A percentile compares a stretch with the other conserved stretches of the same genome.
Evolutionary conservation across 2,888 invertebrate genomes (phyloP).

Genomic region (Neoaliturus tenellus): DNA sequence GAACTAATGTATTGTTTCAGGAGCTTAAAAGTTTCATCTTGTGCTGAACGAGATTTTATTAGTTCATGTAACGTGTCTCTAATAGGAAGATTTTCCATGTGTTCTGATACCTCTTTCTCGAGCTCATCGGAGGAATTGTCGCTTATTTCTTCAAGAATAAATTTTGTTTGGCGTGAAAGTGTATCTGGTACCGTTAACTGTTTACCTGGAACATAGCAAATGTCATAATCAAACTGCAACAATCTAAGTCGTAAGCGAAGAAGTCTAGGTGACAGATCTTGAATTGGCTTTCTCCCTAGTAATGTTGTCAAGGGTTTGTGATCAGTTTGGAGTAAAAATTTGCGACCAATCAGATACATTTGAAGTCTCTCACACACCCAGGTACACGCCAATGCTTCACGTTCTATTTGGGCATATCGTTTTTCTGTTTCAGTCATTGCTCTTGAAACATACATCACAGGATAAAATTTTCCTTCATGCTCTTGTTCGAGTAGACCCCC

Average conservation of each 20-base stretch:
- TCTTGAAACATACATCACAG: conserved; percentile 49
- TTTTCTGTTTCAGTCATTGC: conserved; percentile 48
- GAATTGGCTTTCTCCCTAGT: conserved; percentile 68
- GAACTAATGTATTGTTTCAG: not conserved
- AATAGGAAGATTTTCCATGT: not conserved
- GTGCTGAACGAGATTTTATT: not conserved
- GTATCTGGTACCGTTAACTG: too few species aligned
- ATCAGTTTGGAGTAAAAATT: conserved; percentile 69
- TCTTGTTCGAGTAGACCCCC: conserved; percentile 68
- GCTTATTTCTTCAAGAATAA: too few species aligned
- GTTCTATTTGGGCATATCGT: conserved; percentile 54
- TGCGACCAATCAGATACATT: conserved; percentile 68
- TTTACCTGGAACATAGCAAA: too few species aligned
- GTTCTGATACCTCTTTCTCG: too few species aligned
- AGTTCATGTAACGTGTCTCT: not conserved
- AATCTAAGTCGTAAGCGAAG: too few species aligned
- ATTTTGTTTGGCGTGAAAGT: too few species aligned
- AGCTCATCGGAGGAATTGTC: too few species aligned
- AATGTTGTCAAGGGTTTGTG: conserved; percentile 70
- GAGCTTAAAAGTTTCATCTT: not conserved
- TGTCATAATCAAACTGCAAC: too few species aligned
- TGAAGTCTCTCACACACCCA: conserved; percentile 69
- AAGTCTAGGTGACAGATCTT: conserved; percentile 69
- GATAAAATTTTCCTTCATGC: conserved; percentile 46
- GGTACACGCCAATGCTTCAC: conserved; percentile 58